Evolutionary conservation across 2,797 vertebrate genomes (phyloP), one percentile per base, ranked within the genome.

Genomic region (Chelonia mydas): DNA sequence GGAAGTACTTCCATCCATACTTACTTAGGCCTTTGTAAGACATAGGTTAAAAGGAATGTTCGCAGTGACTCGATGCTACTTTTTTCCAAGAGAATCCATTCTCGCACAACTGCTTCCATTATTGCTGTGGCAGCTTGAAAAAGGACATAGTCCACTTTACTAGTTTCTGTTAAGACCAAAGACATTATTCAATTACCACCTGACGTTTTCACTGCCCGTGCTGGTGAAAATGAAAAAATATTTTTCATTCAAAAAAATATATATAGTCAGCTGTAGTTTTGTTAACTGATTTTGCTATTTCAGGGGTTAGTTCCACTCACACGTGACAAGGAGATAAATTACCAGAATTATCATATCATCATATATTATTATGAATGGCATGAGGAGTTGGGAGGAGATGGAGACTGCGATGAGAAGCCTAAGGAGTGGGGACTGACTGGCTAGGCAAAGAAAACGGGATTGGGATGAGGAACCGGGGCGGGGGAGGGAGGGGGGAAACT

Each of bases 101-200:
- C 99, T 94, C 99, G 98, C 87, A 99, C 99, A 96, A 99, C 99
- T 2, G 99, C 99, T 98, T 99, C 99, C 99, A 99, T 99, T 98
- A 99, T 98, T 47, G 99, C 99, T 5, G 99, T 99, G 97, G 99
- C 99, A 68, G 99, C 99, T 99, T 99, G 99, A 97, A 99, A 99
- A 97, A 99, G 99, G 97, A 99, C 99, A 97, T 99, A 99, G 97
- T 99, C 99, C 98, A 99, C 99, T 98, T 99, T 99, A 98, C 99
- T 99, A 94, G 99, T 99, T 99, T 99, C 99, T 99, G 98, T 55
- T 80, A 72, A 93, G 55, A 94, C 95, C 97, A 98, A 90, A 5
- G 90, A 94, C 96, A 59, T 27, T 37, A 77, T 55, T 84, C 86
- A 84, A 96, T 41, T n/a, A 92, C 47, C 2, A 87, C 11, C 61